Conservation (phyloP, 2,113 vertebrate genomes). For the Pangasianodon hypophthalmus region DNA sequence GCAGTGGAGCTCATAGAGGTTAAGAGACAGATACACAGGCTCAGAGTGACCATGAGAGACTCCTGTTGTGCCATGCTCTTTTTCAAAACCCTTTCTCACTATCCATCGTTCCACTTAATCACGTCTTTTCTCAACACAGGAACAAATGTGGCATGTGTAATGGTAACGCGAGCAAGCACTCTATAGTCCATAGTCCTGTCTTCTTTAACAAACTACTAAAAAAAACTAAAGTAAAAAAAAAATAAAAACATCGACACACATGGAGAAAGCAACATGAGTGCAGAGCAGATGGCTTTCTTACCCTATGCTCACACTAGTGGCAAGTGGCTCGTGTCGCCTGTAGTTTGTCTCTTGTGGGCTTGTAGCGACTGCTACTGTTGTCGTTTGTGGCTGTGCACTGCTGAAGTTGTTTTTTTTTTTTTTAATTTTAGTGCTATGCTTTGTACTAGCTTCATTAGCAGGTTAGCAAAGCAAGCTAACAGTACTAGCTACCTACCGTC, state of each 20-base stretch:
- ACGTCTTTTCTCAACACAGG: neutral
- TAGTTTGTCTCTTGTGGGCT: neutral
- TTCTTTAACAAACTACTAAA: neutral
- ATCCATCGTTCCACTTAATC: neutral
- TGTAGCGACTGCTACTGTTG: neutral
- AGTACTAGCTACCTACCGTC: neutral
- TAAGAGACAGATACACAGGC: neutral
- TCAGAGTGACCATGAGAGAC: neutral
- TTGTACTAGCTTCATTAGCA: neutral
- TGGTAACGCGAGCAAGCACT: neutral
- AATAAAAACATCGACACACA: neutral
- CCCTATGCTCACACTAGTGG: neutral
- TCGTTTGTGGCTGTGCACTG: neutral
- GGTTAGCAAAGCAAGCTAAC: neutral
- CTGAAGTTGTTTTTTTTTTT: neutral
- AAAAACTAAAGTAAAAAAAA: neutral
- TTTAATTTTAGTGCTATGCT: neutral
- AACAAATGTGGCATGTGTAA: neutral
- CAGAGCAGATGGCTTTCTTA: slow-evolving; percentile 33
- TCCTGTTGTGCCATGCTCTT: neutral
- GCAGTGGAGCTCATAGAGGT: slow-evolving; percentile 3
- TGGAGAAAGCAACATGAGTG: neutral
- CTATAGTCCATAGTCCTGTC: neutral
- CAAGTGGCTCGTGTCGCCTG: neutral
- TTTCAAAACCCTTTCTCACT: neutral